Evolutionary conservation across 2,797 vertebrate species (phyloP), one percentile per base, ranked within the genome.

Genomic region (Muraenolepis orangiensis): DNA sequence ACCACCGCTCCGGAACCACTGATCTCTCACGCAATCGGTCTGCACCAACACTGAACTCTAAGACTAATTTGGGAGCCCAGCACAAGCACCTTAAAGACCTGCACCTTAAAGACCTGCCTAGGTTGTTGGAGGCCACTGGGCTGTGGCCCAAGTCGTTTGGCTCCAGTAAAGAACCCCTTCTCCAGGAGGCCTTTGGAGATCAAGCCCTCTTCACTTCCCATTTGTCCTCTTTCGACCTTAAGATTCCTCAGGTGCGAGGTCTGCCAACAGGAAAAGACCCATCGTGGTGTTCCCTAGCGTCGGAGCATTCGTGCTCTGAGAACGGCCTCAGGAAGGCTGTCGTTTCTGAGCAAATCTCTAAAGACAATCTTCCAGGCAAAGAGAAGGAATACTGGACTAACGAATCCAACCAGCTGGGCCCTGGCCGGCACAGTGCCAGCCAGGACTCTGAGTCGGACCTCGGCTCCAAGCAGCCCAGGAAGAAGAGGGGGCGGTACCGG

Each of bases 201-300:
- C 91, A 91, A 87, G 94, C 90, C 74, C 80, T 83, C 64, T 82
- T 85, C 10, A 57, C 84, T 72, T 90, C 87, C 89, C 95, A 94
- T 91, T 95, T 95, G 57, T 92, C 95, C 85, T 93, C 96, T 82
- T 97, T 97, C 87, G 97, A 98, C 94, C 95, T 99, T 92, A 99
- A 99, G 93, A 99, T 99, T 91, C 97, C 97, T 79, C 96, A 98
- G 93, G 96, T 99, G 90, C 95, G 97, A 90, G 94, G 95, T 93
- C 72, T 88, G 73, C 69, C 81, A 34, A 30, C 85, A 67, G 90
- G 81, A 72, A 93, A 96, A 91, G 96, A 98, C 88, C 91, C 94
- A 79, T 94, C 96, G 82, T 98, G 96, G 95, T 96, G 96, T 87
- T 94, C 95, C 86, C 90, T 94, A 84, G 72, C 93, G 88, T 93